Conservation (phyloP, 1,140 invertebrate genomes). For the Proctacanthus coquilletti region DNA sequence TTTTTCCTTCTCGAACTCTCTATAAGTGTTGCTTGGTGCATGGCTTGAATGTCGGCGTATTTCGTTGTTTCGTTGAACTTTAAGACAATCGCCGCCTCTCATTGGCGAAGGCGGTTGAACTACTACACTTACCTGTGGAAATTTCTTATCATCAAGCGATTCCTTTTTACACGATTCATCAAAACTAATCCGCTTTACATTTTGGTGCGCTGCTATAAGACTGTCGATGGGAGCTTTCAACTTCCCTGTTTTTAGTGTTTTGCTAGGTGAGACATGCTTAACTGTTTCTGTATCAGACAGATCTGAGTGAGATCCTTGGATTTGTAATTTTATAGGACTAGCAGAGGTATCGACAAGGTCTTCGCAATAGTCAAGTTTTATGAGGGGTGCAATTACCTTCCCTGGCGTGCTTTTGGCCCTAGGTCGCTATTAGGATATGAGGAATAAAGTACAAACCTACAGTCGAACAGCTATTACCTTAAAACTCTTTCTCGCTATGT, state of each 20-base stretch:
- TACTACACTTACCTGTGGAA: constrained; percentile 46
- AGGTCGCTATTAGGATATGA: too few relatives aligned
- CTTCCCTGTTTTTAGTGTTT: constrained; percentile 9
- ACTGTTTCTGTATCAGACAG: constrained; percentile 16
- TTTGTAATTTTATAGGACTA: constrained; percentile 14
- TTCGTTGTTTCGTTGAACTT: constrained; percentile 12
- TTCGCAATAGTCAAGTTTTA: neutral
- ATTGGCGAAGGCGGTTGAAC: constrained; percentile 52
- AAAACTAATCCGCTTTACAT: constrained; percentile 31
- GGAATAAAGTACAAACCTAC: too few relatives aligned
- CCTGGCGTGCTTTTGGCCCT: constrained; percentile 8
- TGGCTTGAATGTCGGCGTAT: constrained; percentile 27
- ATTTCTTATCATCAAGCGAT: constrained; percentile 32
- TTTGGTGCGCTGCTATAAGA: constrained; percentile 22
- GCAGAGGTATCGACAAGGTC: too few relatives aligned
- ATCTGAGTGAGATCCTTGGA: constrained; percentile 25
- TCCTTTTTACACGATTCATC: constrained; percentile 32
- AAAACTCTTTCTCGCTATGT: constrained; percentile 60
- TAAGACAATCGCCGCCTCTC: constrained; percentile 17
- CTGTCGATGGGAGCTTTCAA: too few relatives aligned
- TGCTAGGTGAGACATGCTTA: constrained; percentile 16
- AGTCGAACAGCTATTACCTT: too few relatives aligned
- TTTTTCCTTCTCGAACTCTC: constrained; percentile 29
- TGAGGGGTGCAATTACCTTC: neutral
- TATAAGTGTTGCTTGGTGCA: constrained; percentile 22